Percentiles rank a stretch among this genome's conserved stretches.
phyloP scores from a whole-genome alignment of 2,797 vertebrate species.

The Enteromius treurensis region DNA sequence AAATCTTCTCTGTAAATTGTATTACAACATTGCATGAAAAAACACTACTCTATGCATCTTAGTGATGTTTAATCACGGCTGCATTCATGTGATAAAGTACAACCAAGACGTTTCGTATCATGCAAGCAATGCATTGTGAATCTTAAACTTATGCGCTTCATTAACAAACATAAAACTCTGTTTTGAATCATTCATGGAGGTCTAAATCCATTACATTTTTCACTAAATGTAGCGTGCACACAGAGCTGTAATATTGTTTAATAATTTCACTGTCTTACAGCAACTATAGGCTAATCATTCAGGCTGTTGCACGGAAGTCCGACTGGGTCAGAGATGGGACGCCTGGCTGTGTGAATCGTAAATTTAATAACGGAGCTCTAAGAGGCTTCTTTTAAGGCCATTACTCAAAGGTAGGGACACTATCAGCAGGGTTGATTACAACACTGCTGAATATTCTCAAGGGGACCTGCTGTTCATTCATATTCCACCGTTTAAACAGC shows the following conservation, averaged over 20 bases:
- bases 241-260: background rate
- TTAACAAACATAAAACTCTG: conserved; percentile 11
- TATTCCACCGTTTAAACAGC: conserved; percentile 78
- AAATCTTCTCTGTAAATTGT: background rate
- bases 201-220: background rate
- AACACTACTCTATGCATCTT: background rate
- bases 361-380: conserved; percentile 73
- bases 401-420: conserved; percentile 79
- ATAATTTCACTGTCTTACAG: background rate
- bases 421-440: conserved; percentile 79
- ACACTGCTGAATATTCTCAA: conserved; percentile 78
- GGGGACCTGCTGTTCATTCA: conserved; percentile 79
- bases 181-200: background rate
- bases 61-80: background rate
- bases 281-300: background rate
- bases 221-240: background rate
- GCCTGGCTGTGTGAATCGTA: conserved; percentile 48
- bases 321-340: conserved; percentile 23
- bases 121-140: background rate
- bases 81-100: background rate
- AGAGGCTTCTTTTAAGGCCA: conserved; percentile 72
- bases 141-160: conserved; percentile 11
- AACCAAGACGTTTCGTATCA: background rate
- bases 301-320: background rate
- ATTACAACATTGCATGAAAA: background rate